Percentiles rank a stretch among this genome's conserved stretches.
phyloP scores from a whole-genome alignment of 2,888 invertebrate species.

The Calameuta pallipes region DNA sequence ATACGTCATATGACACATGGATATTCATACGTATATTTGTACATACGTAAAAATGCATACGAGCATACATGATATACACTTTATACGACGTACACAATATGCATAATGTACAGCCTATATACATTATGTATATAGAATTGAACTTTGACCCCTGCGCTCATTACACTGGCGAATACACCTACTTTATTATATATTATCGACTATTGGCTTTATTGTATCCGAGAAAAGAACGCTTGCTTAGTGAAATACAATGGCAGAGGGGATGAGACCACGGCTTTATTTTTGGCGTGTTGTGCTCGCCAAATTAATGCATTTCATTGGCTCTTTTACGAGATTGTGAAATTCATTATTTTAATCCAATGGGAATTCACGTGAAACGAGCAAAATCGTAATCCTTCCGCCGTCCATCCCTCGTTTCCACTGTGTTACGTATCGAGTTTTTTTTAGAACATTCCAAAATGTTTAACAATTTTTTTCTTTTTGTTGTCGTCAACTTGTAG shows the following conservation, averaged over 20 bases:
- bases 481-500: conserved; percentile 58
- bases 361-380: background rate
- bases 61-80: background rate
- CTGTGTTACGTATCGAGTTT: conserved; percentile 42
- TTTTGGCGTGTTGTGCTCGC: background rate
- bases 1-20: conserved; percentile 5
- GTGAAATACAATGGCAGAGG: background rate
- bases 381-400: background rate
- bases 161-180: conserved; percentile 2
- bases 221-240: conserved; percentile 11
- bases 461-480: conserved; percentile 36
- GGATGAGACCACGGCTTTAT: background rate
- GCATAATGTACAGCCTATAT: background rate
- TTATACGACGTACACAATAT: background rate
- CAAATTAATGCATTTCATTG: background rate
- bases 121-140: background rate
- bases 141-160: background rate
- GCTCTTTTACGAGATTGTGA: background rate
- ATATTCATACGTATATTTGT: background rate
- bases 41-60: conserved; percentile 2
- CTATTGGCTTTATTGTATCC: conserved; percentile 13
- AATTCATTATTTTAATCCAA: background rate
- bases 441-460: conserved; percentile 63
- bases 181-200: conserved; percentile 10
- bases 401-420: background rate